Percentiles rank a stretch among this genome's conserved stretches.
Conservation (phyloP, 2,888 invertebrate species). For the Keiferia lycopersicella region DNA sequence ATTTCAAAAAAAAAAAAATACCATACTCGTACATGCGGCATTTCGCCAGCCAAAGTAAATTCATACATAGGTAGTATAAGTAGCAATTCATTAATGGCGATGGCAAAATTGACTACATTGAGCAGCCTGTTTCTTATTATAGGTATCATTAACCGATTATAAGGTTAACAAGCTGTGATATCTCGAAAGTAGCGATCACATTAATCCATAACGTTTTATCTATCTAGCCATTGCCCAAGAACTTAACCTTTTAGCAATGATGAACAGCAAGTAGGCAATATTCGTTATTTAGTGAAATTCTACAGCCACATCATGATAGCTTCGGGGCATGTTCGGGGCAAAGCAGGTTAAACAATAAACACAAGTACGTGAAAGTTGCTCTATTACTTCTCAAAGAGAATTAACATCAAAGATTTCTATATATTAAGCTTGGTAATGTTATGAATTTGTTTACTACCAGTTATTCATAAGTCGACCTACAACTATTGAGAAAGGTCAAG, state of each 20-base stretch:
- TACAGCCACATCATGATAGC: background rate
- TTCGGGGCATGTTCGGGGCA: background rate
- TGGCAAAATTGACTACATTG: no score
- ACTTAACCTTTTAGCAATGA: background rate
- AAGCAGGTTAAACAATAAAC: slow-evolving; percentile 1
- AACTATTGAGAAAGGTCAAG: background rate
- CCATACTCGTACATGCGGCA: no score
- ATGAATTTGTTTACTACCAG: background rate
- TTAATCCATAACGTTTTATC: no score
- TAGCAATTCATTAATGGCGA: no score
- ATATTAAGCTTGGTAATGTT: background rate
- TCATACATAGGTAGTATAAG: no score
- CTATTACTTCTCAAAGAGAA: background rate
- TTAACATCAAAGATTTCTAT: background rate
- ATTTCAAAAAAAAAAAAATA: no score
- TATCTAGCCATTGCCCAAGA: no score
- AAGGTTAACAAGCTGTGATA: no score
- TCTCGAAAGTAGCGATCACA: no score
- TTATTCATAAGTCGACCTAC: background rate
- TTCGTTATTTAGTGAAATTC: background rate
- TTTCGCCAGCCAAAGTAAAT: no score
- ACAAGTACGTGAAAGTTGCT: slow-evolving; percentile 9
- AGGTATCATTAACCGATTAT: no score
- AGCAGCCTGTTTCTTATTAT: no score
- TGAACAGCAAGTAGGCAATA: slow-evolving; percentile 13